phyloP scores from a whole-genome alignment of 2,888 invertebrate genomes.

The Mechanitis messenoides region DNA sequence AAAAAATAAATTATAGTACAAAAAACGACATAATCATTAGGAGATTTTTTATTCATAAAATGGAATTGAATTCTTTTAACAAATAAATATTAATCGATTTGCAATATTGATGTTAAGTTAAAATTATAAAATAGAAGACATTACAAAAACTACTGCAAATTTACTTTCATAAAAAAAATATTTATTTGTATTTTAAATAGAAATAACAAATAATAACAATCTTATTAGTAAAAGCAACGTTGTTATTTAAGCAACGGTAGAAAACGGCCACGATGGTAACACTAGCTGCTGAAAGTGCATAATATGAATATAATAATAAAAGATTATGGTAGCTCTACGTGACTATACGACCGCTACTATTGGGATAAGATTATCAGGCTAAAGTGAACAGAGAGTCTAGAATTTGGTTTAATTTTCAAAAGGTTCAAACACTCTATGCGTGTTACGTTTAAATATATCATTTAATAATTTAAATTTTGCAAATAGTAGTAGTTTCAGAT shows the following conservation, averaged over 20 bases:
- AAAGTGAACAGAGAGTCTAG: not conserved
- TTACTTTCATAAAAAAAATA: no score
- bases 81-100: no score
- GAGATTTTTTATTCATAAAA: no score
- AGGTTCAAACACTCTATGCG: not conserved
- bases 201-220: no score
- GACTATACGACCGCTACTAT: slow-evolving; percentile 3
- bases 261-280: not conserved
- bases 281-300: not conserved
- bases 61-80: no score
- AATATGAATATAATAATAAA: slow-evolving; percentile 6
- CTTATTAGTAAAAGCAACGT: not conserved
- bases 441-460: no score
- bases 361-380: not conserved
- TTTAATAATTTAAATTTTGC: not conserved
- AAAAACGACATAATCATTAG: no score
- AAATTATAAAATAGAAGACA: no score
- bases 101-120: no score
- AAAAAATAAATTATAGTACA: no score
- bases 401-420: not conserved
- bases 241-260: not conserved
- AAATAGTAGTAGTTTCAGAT: not conserved
- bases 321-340: slow-evolving; percentile 5
- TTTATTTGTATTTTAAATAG: no score
- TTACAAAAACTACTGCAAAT: no score